Conservation (phyloP, 2,888 invertebrate species). For the Saturnia pavonia region DNA sequence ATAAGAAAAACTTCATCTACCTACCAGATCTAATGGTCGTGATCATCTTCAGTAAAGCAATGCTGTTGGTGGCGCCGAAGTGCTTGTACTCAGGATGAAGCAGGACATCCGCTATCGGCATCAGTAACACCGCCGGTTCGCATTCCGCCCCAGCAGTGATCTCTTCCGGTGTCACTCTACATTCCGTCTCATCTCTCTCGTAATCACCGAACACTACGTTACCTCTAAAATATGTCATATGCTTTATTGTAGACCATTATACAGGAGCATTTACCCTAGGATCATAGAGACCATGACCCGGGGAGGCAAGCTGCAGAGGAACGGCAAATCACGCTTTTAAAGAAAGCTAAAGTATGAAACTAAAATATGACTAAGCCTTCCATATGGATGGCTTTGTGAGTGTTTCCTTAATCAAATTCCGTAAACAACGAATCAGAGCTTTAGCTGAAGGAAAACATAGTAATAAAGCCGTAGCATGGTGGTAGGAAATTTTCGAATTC, state of each 20-base stretch:
- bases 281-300: too few relatives aligned
- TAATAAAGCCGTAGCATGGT: too few relatives aligned
- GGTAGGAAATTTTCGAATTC: too few relatives aligned
- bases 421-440: too few relatives aligned
- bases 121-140: slow-evolving; percentile 58
- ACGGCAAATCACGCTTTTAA: too few relatives aligned
- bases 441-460: too few relatives aligned
- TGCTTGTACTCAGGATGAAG: slow-evolving; percentile 72
- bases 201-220: slow-evolving; percentile 69
- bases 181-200: slow-evolving; percentile 66
- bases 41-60: slow-evolving; percentile 63
- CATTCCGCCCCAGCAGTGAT: slow-evolving; percentile 52
- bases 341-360: too few relatives aligned
- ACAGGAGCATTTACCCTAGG: too few relatives aligned
- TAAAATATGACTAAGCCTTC: too few relatives aligned
- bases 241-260: background rate
- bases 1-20: slow-evolving; percentile 25
- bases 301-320: too few relatives aligned
- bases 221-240: slow-evolving; percentile 49
- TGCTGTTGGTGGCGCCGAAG: slow-evolving; percentile 56
- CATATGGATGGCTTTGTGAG: too few relatives aligned
- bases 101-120: slow-evolving; percentile 69
- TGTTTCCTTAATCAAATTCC: too few relatives aligned
- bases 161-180: slow-evolving; percentile 43
- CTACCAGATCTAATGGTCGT: slow-evolving; percentile 58